Conservation (phyloP, 2,797 vertebrate genomes). For the Prionace glauca region DNA sequence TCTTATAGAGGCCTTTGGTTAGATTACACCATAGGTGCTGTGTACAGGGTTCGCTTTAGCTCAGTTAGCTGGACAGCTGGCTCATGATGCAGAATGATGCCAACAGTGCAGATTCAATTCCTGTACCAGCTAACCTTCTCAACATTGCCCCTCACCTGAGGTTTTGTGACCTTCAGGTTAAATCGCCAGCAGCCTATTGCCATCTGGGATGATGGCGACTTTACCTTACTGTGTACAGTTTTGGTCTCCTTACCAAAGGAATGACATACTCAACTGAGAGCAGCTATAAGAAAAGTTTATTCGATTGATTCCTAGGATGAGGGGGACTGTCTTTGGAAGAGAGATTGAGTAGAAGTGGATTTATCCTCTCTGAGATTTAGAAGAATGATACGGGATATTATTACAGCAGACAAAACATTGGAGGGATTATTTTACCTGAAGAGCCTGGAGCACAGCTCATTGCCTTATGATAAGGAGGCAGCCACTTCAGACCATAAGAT, state of each 20-base stretch:
- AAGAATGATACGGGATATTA: background rate
- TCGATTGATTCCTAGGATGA: background rate
- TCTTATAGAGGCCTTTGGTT: background rate
- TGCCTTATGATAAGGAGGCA: background rate
- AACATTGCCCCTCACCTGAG: too few species aligned
- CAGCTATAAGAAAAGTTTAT: background rate
- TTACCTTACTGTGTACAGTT: background rate
- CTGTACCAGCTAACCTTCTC: too few species aligned
- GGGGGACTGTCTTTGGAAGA: background rate
- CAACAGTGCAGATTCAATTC: too few species aligned
- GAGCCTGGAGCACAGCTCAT: too few species aligned
- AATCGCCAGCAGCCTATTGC: too few species aligned
- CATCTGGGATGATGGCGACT: too few species aligned
- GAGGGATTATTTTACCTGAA: background rate
- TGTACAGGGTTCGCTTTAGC: too few species aligned
- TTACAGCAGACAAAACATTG: background rate
- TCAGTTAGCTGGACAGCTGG: too few species aligned
- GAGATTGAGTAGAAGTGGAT: background rate
- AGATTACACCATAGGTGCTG: background rate
- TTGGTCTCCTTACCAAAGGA: background rate
- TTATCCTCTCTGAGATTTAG: background rate
- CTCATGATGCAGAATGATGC: too few species aligned
- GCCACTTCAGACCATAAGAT: background rate
- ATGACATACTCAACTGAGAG: background rate
- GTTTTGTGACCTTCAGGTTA: too few species aligned